These are phyloP conservation scores for Brachyhypopomus gauderio DNA, from an alignment of 2,113 vertebrate genomes.

Conservation along the genomic window DNA sequence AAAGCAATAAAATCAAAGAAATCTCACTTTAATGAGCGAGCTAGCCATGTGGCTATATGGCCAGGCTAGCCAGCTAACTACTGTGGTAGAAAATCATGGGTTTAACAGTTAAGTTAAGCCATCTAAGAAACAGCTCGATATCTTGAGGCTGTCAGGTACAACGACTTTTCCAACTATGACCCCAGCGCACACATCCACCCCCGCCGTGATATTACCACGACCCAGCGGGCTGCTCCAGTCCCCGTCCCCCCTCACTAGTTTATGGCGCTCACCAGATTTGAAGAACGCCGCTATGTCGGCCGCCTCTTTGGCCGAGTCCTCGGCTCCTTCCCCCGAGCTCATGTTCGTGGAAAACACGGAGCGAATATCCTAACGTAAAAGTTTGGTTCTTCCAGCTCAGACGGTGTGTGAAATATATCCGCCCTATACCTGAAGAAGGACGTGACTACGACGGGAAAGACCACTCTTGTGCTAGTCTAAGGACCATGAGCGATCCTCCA, in stretches of 20 bases:
- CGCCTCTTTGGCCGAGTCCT: slow-evolving; percentile 91
- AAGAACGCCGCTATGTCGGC: slow-evolving; percentile 89
- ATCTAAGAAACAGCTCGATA: background rate
- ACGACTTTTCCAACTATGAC: background rate
- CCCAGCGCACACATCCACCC: background rate
- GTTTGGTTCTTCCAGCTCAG: slow-evolving; percentile 39
- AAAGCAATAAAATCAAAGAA: background rate
- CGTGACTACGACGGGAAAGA: slow-evolving; percentile 62
- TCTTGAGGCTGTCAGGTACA: background rate
- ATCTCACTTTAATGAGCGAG: background rate
- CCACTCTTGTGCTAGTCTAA: slow-evolving; percentile 56
- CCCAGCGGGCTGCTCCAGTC: slow-evolving; percentile 14
- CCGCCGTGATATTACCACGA: background rate
- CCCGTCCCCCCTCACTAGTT: slow-evolving; percentile 19
- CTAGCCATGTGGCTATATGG: background rate
- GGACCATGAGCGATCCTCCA: slow-evolving; percentile 76
- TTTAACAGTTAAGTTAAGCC: too few species aligned
- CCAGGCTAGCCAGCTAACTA: background rate
- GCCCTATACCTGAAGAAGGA: slow-evolving; percentile 59
- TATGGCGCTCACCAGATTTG: slow-evolving; percentile 84
- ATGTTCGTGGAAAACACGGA: slow-evolving; percentile 73
- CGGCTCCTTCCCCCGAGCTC: slow-evolving; percentile 88
- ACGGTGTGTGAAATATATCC: slow-evolving; percentile 52
- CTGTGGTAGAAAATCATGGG: too few species aligned
- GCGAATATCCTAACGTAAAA: slow-evolving; percentile 64